A percentile compares a stretch with the other conserved stretches of the same genome.
phyloP scores from a whole-genome alignment of 2,888 invertebrate species.

The Apeira syringaria region DNA sequence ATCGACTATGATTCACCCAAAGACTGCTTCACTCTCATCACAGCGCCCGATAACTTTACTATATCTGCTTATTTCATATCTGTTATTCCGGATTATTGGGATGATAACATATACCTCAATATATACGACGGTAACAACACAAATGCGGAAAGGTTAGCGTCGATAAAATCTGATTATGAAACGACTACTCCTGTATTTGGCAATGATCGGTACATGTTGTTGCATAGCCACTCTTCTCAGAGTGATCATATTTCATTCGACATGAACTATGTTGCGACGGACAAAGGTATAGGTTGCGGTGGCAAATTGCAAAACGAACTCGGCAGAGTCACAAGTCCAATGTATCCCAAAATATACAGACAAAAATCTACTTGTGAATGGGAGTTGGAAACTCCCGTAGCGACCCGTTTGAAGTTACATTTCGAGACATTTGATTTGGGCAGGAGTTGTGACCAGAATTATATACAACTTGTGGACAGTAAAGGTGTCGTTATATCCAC shows the following conservation, averaged over 20 bases:
- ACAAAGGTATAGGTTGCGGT: slow-evolving; percentile 70
- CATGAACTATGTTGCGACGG: slow-evolving; percentile 57
- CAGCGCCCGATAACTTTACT: slow-evolving; percentile 85
- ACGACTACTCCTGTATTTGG: slow-evolving; percentile 84
- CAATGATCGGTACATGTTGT: slow-evolving; percentile 84
- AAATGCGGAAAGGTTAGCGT: slow-evolving; percentile 39
- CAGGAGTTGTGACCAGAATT: slow-evolving; percentile 85
- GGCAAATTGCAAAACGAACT: slow-evolving; percentile 53
- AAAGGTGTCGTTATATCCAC: slow-evolving; percentile 60
- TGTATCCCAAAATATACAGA: slow-evolving; percentile 65
- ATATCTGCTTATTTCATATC: slow-evolving; percentile 86
- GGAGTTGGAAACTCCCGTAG: slow-evolving; percentile 63
- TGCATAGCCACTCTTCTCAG: slow-evolving; percentile 67
- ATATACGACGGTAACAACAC: slow-evolving; percentile 62
- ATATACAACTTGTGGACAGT: slow-evolving; percentile 84
- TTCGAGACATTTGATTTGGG: slow-evolving; percentile 85
- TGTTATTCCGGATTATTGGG: slow-evolving; percentile 43
- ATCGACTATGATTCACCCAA: background rate
- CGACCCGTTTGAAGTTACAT: slow-evolving; percentile 50
- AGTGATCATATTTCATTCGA: slow-evolving; percentile 44
- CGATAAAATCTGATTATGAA: slow-evolving; percentile 37
- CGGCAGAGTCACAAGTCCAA: slow-evolving; percentile 66
- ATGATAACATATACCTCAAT: slow-evolving; percentile 59
- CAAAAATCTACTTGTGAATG: slow-evolving; percentile 60
- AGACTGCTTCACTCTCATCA: slow-evolving; percentile 87